Evolutionary conservation across 35 echinoderm and acorn worm genomes (phyloP), one percentile per base, ranked within the genome.

Genomic region (Diadema setosum): DNA sequence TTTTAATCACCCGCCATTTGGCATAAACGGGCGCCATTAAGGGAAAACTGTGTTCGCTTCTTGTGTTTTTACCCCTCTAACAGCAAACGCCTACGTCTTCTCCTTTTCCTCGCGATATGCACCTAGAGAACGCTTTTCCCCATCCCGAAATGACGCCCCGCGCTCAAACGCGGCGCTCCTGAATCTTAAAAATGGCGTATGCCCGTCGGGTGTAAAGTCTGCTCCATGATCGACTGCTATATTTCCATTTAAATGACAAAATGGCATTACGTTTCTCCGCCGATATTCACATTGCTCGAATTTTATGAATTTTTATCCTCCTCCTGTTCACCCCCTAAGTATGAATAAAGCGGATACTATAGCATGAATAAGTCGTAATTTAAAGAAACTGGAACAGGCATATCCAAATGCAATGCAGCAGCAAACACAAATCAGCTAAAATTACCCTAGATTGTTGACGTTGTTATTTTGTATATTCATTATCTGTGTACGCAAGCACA

Each of bases 181-280:
- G 73, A 78, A 78, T 78, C 39, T 36, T n/a, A n/a, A n/a, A n/a
- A n/a, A n/a, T n/a, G n/a, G n/a, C n/a, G 11, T 9, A 78, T 78
- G 73, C 44, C 73, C 73, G 39, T 11, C 40, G 73, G 73, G 73
- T 44, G 11, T 24, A 35, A 26, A 43, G 34, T 78, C 11, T 20
- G 40, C 40, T 78, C 24, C 35, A 44, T 78, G 73, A 78, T 78
- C 73, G 73, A 78, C 73, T 78, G 40, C 39, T 25, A 26, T 42
- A 78, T 78, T 78, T 44, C 39, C 73, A 78, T 78, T 78, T 78
- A 78, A 78, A 78, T 78, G 40, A 44, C 73, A 78, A 41, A 78
- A 78, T 36, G 73, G 73, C 40, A 78, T 78, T 78, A 42, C 73
- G 33, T 44, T 78, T 78, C 73, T 24, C 40, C 35, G 40, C 11